These are phyloP conservation scores for Steinernema scapterisci DNA, from an alignment of 2,888 invertebrate genomes.

Conservation along the genomic window DNA sequence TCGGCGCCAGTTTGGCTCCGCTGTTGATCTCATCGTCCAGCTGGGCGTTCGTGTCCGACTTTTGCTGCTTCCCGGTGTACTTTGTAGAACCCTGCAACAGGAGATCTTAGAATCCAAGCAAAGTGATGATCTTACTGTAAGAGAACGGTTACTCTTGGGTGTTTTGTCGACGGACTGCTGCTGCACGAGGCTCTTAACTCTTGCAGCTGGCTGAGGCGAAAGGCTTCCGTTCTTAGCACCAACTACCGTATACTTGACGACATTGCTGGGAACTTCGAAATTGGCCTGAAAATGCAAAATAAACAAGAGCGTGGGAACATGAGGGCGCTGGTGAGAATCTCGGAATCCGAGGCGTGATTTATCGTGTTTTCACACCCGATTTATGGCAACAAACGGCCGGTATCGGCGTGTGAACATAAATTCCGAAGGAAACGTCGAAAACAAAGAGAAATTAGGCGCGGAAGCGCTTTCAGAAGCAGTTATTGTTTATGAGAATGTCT, in stretches of 20 bases:
- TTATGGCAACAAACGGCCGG: no score
- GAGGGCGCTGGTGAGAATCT: no score
- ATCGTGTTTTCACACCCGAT: no score
- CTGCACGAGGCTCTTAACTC: neutral
- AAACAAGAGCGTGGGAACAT: neutral
- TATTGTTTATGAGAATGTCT: no score
- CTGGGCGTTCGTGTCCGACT: slow-evolving; percentile 28
- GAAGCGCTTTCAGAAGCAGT: no score
- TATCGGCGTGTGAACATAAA: no score
- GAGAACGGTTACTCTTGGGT: slow-evolving; percentile 54
- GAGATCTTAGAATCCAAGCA: neutral
- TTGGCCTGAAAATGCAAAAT: slow-evolving; percentile 5
- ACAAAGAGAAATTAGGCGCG: no score
- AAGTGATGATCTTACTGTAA: slow-evolving; percentile 47
- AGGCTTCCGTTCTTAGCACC: slow-evolving; percentile 34
- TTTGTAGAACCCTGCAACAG: slow-evolving; percentile 31
- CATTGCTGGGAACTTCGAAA: slow-evolving; percentile 21
- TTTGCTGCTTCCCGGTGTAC: slow-evolving; percentile 23
- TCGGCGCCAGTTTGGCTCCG: slow-evolving; percentile 48
- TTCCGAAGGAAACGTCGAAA: no score
- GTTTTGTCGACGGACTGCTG: slow-evolving; percentile 47
- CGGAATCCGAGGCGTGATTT: no score
- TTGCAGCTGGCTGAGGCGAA: slow-evolving; percentile 22
- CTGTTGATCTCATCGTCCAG: slow-evolving; percentile 38
- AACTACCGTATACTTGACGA: slow-evolving; percentile 22